Evolutionary conservation across 2,888 invertebrate species (phyloP), one percentile per base, ranked within the genome.

Genomic region (Criorhina ranunculi): DNA sequence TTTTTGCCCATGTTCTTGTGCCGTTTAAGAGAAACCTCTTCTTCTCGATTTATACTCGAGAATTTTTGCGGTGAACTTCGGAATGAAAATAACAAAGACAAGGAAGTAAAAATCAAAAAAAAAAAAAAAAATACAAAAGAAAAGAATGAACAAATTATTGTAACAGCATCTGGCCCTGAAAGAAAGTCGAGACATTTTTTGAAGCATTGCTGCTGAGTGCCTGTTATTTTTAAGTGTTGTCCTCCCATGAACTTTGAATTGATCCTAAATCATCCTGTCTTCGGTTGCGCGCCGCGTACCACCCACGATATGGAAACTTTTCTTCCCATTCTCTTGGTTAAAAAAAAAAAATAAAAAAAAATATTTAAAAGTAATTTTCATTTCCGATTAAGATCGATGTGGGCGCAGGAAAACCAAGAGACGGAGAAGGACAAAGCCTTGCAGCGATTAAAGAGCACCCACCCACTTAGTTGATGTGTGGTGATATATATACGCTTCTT

Each of bases 111-210:
- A 75, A 15, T 24, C 2, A 44, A n/a, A 29, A 35, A 31, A 42
- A n/a, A 24, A 35, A 49, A 31, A 66, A 15, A 31, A 40, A 42
- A 62, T 12, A n/a, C n/a, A n/a, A 46, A 40, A 46, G 7, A 44
- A 12, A 57, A 35, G 59, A 53, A 75, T 33, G 70, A 66, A 70
- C 53, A 70, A 59, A 59, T 66, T 59, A 76, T 77, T 77, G 59
- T 77, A 55, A 62, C 77, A 82, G 72, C 82, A 82, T 82, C 82
- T 82, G 82, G 72, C 66, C 72, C 59, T 82, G 82, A 82, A 82
- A 77, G 77, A 72, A 77, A 72, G 66, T 82, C 59, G 24, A 60
- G 29, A 59, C 53, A 55, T 70, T 64, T n/a, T 82, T 77, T 82
- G 59, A 77, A 82, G 82, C 46, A 82, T 72, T 77, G 82, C 66